Evolutionary conservation across 1,140 invertebrate species (phyloP).

Genomic region (Drosophila carrolli): DNA sequence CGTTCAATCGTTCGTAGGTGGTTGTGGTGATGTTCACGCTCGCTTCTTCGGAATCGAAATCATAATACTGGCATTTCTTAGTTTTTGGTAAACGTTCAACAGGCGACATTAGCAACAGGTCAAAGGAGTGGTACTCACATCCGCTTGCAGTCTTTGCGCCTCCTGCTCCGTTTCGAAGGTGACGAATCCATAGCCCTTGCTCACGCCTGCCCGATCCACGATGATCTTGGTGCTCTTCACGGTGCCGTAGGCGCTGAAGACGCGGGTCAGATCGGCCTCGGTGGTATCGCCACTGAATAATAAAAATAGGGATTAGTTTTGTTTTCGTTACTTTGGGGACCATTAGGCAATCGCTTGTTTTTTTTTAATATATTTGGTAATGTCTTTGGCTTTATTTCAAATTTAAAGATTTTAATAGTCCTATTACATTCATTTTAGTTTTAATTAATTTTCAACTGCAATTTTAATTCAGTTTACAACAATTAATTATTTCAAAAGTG

Average conservation of each 20-base stretch:
- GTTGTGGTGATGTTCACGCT: constrained; percentile 6
- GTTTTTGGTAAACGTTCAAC: constrained; percentile 37
- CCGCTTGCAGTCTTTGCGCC: constrained; percentile 90
- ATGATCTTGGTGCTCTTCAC: constrained; percentile 98
- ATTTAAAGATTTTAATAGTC: too few species aligned
- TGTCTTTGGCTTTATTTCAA: too few species aligned
- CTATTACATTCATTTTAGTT: too few species aligned
- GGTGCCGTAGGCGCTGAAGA: constrained; percentile 94
- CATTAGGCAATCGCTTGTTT: neutral
- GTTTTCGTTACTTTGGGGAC: neutral
- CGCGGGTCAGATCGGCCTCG: constrained; percentile 92
- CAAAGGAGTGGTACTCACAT: constrained; percentile 85
- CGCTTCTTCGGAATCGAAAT: constrained; percentile 21
- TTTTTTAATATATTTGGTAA: too few species aligned
- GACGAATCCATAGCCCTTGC: constrained; percentile 97
- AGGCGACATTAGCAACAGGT: constrained; percentile 44
- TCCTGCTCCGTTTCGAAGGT: constrained; percentile 97
- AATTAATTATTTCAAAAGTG: too few species aligned
- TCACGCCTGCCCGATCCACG: constrained; percentile 95
- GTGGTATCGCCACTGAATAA: constrained; percentile 90
- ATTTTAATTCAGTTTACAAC: too few species aligned
- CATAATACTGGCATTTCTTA: constrained; percentile 28
- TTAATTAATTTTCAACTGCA: too few species aligned
- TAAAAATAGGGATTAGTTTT: neutral
- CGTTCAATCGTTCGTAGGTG: constrained; percentile 9